phyloP scores from a whole-genome alignment of 1,140 invertebrate genomes.

The Phymorhynchus buccinoides region DNA sequence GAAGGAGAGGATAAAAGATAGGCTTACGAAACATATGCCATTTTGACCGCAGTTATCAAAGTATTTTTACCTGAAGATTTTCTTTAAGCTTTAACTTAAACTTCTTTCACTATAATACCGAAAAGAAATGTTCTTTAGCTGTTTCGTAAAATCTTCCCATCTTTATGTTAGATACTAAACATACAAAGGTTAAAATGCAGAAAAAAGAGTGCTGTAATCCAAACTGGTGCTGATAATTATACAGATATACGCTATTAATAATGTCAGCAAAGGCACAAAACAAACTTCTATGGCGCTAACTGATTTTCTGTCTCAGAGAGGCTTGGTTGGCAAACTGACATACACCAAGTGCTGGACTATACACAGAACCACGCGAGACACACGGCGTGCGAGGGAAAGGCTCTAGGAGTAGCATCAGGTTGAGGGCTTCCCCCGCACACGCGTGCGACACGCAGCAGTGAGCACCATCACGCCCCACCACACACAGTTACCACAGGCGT shows the following conservation, averaged over 20 bases:
- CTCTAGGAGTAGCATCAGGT: slow-evolving; percentile 1
- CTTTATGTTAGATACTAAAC: no score
- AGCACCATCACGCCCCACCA: slow-evolving; percentile 28
- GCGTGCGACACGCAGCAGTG: slow-evolving; percentile 22
- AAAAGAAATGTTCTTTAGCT: no score
- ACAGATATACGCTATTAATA: not conserved
- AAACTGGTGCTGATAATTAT: slow-evolving; percentile 4
- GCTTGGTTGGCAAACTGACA: not conserved
- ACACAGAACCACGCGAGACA: slow-evolving; percentile 8
- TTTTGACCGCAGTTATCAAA: no score
- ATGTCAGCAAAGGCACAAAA: not conserved
- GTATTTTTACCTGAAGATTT: no score
- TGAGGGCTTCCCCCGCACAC: not conserved
- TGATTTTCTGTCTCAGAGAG: not conserved
- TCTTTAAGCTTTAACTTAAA: no score
- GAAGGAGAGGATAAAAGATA: no score
- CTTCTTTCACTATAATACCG: no score
- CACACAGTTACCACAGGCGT: slow-evolving; percentile 17
- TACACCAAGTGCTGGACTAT: not conserved
- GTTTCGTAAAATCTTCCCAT: no score
- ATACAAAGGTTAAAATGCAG: not conserved
- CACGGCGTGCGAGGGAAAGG: slow-evolving; percentile 3
- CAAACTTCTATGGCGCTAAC: no score
- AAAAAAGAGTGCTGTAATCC: not conserved
- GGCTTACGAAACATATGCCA: no score